Conservation (phyloP, 2,113 vertebrate species). For the Poecilia latipinna region DNA sequence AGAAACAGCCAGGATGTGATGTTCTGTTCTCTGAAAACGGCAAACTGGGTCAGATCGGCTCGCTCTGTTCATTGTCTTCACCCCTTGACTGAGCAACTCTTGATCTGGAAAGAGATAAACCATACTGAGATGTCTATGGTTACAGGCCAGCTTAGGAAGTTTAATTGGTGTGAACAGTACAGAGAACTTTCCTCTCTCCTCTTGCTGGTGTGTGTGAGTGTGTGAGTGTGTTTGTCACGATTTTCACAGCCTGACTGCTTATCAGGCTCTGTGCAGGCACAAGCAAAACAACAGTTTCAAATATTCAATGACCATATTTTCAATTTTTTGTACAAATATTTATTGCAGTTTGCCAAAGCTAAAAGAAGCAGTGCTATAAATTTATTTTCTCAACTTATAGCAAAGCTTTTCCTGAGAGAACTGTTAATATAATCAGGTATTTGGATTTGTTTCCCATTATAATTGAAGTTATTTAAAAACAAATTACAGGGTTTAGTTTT, state of each 20-base stretch:
- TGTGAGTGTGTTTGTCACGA: constrained; percentile 1
- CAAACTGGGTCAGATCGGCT: constrained; percentile 50
- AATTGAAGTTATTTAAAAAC: not conserved
- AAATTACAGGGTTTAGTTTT: not conserved
- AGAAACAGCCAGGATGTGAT: constrained; percentile 44
- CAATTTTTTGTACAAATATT: too few relatives aligned
- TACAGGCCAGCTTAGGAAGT: constrained; percentile 26
- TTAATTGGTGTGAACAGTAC: constrained; percentile 42
- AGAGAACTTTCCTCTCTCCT: not conserved
- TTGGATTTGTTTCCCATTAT: not conserved
- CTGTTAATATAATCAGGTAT: not conserved
- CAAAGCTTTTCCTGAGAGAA: not conserved
- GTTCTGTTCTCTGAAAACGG: constrained; percentile 50
- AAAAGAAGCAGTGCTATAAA: too few relatives aligned
- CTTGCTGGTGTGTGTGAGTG: constrained; percentile 9
- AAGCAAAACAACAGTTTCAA: not conserved
- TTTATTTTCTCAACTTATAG: not conserved
- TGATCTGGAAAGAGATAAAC: constrained; percentile 31
- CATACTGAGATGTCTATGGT: constrained; percentile 13
- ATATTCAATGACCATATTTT: not conserved
- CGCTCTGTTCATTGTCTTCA: constrained; percentile 36
- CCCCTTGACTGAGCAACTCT: constrained; percentile 8
- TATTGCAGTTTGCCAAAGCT: too few relatives aligned
- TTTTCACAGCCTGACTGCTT: constrained; percentile 15
- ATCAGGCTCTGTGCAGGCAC: not conserved